A percentile compares a stretch with the other conserved stretches of the same genome.
phyloP scores from a whole-genome alignment of 2,888 invertebrate species.

The Synanthedon vespiformis region DNA sequence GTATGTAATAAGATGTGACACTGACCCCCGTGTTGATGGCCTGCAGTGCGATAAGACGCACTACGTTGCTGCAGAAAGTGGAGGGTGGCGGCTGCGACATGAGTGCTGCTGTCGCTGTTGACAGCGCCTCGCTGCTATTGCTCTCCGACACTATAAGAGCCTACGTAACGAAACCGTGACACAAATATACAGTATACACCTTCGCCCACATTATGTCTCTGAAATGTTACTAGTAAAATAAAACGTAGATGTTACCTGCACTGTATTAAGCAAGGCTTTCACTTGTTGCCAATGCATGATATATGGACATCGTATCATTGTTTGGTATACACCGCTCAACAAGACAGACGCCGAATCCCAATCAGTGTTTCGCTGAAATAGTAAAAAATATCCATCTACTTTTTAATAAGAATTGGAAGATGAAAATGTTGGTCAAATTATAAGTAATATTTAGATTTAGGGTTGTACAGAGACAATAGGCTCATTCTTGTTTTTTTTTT shows the following conservation, averaged over 20 bases:
- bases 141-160: constrained; percentile 84
- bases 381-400: neutral
- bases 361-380: constrained; percentile 86
- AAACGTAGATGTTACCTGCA: constrained; percentile 73
- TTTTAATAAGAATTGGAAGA: too few relatives aligned
- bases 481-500: too few relatives aligned
- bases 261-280: constrained; percentile 86
- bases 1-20: constrained; percentile 5
- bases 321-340: constrained; percentile 94
- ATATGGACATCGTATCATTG: constrained; percentile 92
- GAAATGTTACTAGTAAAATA: too few relatives aligned
- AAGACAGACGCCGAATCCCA: constrained; percentile 97
- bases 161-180: constrained; percentile 31
- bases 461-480: too few relatives aligned
- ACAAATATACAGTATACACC: too few relatives aligned
- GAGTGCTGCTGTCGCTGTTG: constrained; percentile 86
- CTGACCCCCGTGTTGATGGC: constrained; percentile 91
- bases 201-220: too few relatives aligned
- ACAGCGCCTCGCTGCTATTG: constrained; percentile 77
- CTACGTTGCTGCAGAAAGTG: constrained; percentile 96
- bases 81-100: constrained; percentile 94
- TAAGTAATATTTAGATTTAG: too few relatives aligned
- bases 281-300: constrained; percentile 97
- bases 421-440: too few relatives aligned
- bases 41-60: constrained; percentile 93